These are phyloP conservation scores for Scartelaos histophorus DNA, from an alignment of 2,113 vertebrate genomes.

Conservation along the genomic window DNA sequence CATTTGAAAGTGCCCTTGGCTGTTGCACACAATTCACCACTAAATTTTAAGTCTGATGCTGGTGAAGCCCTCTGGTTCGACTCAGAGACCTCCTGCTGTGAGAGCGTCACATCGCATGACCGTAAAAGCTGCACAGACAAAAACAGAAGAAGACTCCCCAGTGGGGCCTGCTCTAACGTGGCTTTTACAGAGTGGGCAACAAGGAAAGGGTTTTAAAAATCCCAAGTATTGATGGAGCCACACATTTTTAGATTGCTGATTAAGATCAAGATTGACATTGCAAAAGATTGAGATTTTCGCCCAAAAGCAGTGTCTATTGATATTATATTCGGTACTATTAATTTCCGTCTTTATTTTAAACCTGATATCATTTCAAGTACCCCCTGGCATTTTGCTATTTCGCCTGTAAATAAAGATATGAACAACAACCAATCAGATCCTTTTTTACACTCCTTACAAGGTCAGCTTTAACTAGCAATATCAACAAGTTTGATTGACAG, in stretches of 20 bases:
- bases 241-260: background rate
- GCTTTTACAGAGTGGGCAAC: background rate
- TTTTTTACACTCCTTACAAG: too few species aligned
- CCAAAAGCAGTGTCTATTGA: too few species aligned
- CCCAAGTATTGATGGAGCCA: background rate
- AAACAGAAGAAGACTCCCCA: slow-evolving; percentile 15
- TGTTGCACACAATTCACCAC: slow-evolving; percentile 30
- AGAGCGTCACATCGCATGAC: slow-evolving; percentile 55
- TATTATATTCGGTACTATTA: too few species aligned
- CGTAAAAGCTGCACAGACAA: slow-evolving; percentile 33
- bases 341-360: too few species aligned
- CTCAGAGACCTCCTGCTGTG: slow-evolving; percentile 65
- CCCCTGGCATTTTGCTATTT: too few species aligned
- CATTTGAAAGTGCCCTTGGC: slow-evolving; percentile 60
- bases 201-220: slow-evolving; percentile 3
- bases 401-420: too few species aligned
- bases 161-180: slow-evolving; percentile 6
- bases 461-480: too few species aligned
- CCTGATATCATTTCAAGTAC: too few species aligned
- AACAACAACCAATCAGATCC: too few species aligned
- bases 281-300: too few species aligned
- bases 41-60: slow-evolving; percentile 28
- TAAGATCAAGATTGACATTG: too few species aligned
- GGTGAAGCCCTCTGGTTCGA: slow-evolving; percentile 34
- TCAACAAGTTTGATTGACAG: too few species aligned